Evolutionary conservation across 92 coral and sea anemone genomes (phyloP).

Genomic region (Actinostola sp.): DNA sequence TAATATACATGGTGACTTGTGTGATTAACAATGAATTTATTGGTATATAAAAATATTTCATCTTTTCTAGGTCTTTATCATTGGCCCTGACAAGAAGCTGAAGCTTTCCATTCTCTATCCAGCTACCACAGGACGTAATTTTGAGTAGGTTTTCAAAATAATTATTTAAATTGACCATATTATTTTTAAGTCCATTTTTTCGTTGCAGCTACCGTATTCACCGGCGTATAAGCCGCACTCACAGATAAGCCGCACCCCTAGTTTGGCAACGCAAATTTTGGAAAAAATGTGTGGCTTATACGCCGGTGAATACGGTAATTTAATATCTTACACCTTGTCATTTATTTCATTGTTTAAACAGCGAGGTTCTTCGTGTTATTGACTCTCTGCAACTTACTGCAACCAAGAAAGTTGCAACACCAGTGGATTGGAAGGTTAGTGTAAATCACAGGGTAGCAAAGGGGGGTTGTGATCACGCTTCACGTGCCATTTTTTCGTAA

Average conservation of each 20-base stretch:
- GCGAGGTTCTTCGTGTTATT: constrained; percentile 96
- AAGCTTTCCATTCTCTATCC: constrained; percentile 95
- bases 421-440: constrained; percentile 93
- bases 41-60: not conserved
- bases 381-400: constrained; percentile 96
- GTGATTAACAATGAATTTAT: not conserved
- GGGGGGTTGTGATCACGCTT: too few species aligned
- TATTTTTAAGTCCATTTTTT: not conserved
- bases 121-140: constrained; percentile 98
- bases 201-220: not conserved
- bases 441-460: too few species aligned
- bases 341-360: constrained; percentile 4
- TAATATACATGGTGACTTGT: too few species aligned
- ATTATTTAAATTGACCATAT: not conserved
- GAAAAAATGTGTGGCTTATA: too few species aligned
- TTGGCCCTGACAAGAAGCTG: constrained; percentile 96
- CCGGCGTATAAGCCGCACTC: too few species aligned
- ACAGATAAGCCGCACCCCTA: too few species aligned
- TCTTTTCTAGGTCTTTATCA: constrained; percentile 75
- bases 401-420: constrained; percentile 92
- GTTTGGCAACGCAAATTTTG: too few species aligned
- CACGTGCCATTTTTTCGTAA: not conserved
- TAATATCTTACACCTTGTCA: not conserved
- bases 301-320: too few species aligned
- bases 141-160: constrained; percentile 68